Conservation (phyloP, 2,888 invertebrate genomes). For the Mycalesis mineus region DNA sequence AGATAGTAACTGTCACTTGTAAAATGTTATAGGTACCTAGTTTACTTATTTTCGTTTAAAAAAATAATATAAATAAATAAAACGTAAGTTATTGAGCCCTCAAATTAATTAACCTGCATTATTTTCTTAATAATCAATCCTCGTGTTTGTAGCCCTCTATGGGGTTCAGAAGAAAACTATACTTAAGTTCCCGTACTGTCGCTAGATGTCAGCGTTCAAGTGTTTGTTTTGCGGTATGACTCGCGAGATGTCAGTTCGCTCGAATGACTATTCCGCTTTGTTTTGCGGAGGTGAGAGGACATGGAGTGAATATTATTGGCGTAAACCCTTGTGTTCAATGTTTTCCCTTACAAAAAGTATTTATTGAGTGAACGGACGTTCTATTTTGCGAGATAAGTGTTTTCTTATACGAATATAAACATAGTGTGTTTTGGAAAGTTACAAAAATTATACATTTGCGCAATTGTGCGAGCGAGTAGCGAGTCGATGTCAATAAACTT, state of each 20-base stretch:
- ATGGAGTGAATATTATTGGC: conserved; percentile 40
- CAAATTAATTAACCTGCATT: neutral
- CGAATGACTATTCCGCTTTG: conserved; percentile 67
- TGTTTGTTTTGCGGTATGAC: conserved; percentile 43
- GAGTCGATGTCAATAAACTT: conserved; percentile 77
- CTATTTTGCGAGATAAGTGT: conserved; percentile 50
- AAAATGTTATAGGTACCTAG: no score
- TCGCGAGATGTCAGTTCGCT: conserved; percentile 48
- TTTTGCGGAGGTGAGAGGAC: conserved; percentile 76
- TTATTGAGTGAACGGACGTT: conserved; percentile 60
- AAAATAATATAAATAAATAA: neutral
- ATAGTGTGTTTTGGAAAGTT: conserved; percentile 54
- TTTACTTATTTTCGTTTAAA: no score
- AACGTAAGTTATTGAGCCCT: neutral
- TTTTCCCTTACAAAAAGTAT: conserved; percentile 57
- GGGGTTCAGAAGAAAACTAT: neutral
- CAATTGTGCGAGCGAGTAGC: conserved; percentile 54
- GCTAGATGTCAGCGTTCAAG: conserved; percentile 48
- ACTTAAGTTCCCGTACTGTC: conserved; percentile 13
- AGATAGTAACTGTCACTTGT: neutral
- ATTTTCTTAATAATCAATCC: neutral
- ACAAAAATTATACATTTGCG: conserved; percentile 57
- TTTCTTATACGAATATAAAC: conserved; percentile 45
- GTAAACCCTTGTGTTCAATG: conserved; percentile 61
- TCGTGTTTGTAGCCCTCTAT: conserved; percentile 4